Base-by-base conservation (phyloP, 2,113 vertebrate species). In the Sus scrofa region DNA sequence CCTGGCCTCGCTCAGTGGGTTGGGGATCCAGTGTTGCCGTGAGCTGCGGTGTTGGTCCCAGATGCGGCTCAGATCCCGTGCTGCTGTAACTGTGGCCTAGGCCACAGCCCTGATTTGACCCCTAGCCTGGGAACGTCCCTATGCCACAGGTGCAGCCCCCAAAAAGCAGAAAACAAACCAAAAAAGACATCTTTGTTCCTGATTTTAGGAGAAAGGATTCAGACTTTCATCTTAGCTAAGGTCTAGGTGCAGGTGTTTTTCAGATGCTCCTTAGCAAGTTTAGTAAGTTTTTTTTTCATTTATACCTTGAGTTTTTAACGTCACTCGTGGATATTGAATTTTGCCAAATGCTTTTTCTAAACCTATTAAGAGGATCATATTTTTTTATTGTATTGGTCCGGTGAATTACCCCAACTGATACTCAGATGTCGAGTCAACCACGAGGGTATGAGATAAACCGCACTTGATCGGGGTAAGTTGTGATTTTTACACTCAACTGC, bases 281-380 rank as follows among this genome's bases (percentile, higher is more conserved):
- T n/a, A 34, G 10, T 2, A 9, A 26, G 30, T 62, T 86, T 34
- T 85, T 85, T 54, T 73, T 88, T 22, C 75, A 32, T 89, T 89
- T 22, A 62, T 30, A 1, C 87, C 86, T 77, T 68, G 7, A 63
- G 62, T 65, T 44, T 63, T 85, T 78, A 56, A 1, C 4, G 89
- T 91, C 20, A 67, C 68, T 54, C 16, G 50, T 70, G 22, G 32
- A 63, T 71, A 6, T 83, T 92, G 65, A 86, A 81, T 71, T 82
- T 71, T 44, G 83, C 65, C 67, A 63, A 81, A 63, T 67, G 16
- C 7, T 75, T 91, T 89, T 75, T 24, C 87, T 77, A 62, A 96
- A 54, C 39, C 16, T 20, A 30, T 78, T 60, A 88, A 70, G n/a
- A 56, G 34, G 27, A 52, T 85, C 56, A 4, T 65, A 3, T 67